These are phyloP conservation scores for Parazoanthus atlanticus DNA, from an alignment of 92 coral and sea anemone genomes.

Conservation along the genomic window DNA sequence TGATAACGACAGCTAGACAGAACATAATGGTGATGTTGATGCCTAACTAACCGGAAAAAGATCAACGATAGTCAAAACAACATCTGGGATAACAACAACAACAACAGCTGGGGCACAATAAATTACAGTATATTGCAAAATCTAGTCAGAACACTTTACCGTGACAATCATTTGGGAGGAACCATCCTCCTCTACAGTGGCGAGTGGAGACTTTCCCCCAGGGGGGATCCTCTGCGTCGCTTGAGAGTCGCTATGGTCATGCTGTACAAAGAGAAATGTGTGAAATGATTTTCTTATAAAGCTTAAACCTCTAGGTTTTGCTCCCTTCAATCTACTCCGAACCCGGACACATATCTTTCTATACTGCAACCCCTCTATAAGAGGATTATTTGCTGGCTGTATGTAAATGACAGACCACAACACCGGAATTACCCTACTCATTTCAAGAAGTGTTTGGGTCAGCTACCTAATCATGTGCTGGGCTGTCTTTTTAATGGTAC, in stretches of 20 bases:
- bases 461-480: too few species aligned
- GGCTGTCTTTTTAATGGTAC: too few species aligned
- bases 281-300: too few species aligned
- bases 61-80: neutral
- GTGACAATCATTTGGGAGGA: slow-evolving; percentile 61
- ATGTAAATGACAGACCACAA: too few species aligned
- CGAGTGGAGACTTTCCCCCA: slow-evolving; percentile 67
- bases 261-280: neutral
- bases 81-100: neutral
- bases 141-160: slow-evolving; percentile 42
- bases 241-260: slow-evolving; percentile 40
- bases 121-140: neutral
- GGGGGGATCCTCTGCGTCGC: slow-evolving; percentile 54
- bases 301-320: neutral
- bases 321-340: neutral
- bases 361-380: neutral
- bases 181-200: slow-evolving; percentile 58
- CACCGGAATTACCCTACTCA: too few species aligned
- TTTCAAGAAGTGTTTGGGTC: too few species aligned
- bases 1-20: too few species aligned
- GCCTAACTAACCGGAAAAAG: too few species aligned
- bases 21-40: too few species aligned
- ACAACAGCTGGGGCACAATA: neutral
- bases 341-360: too few species aligned
- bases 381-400: too few species aligned